These are phyloP conservation scores for Gymnopithys bicolor DNA, from an alignment of 2,797 vertebrate species.

Conservation along the genomic window DNA sequence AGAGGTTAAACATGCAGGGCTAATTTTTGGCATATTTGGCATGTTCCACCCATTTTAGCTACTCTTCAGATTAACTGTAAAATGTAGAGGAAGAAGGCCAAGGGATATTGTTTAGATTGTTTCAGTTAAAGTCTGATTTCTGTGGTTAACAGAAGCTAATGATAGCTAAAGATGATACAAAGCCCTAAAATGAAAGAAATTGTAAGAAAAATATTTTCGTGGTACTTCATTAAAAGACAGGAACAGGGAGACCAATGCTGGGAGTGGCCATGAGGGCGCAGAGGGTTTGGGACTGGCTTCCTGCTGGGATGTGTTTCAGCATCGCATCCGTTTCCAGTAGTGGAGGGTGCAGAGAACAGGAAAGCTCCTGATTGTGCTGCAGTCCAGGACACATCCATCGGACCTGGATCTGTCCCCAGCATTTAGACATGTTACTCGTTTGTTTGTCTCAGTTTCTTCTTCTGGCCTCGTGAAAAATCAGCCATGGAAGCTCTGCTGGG, in stretches of 20 bases:
- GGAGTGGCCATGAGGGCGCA: fast-evolving
- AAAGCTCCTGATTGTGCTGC: fast-evolving
- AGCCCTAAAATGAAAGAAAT: background rate
- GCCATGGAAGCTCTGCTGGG: fast-evolving
- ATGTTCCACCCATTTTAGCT: background rate
- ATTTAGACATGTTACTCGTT: fast-evolving
- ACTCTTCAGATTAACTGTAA: background rate
- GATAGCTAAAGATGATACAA: background rate
- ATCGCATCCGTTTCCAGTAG: background rate
- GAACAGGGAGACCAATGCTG: background rate
- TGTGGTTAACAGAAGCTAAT: background rate
- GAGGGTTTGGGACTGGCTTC: background rate
- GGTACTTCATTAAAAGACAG: background rate
- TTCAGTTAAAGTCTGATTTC: background rate
- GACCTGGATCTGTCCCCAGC: fast-evolving
- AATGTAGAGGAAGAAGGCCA: background rate
- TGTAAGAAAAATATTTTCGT: background rate
- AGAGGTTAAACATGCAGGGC: background rate
- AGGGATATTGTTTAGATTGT: background rate
- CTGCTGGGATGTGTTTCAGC: background rate
- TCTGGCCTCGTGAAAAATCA: background rate
- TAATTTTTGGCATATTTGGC: background rate
- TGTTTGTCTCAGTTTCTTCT: background rate
- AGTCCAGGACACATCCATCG: fast-evolving
- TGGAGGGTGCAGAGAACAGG: fast-evolving